Percentiles rank a stretch among this genome's conserved stretches.
Conservation (phyloP, 2,797 vertebrate species). For the Microchirus variegatus region DNA sequence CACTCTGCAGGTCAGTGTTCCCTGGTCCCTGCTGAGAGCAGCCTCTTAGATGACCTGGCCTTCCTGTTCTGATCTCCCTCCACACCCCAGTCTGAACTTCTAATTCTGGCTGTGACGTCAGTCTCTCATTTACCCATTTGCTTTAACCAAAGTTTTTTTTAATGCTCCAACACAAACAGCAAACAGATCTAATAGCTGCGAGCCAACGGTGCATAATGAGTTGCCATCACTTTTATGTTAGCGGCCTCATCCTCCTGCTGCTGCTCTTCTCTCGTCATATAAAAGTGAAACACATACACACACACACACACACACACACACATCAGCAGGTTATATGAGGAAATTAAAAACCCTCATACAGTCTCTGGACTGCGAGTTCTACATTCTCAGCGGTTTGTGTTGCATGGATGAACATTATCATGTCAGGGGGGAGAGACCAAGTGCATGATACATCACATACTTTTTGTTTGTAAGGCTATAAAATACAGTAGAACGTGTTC, state of each 20-base stretch:
- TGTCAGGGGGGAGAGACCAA: not conserved
- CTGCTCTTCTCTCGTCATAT: slow-evolving; percentile 23
- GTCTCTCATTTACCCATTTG: slow-evolving; percentile 19
- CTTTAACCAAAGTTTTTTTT: slow-evolving; percentile 10
- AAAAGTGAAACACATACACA: slow-evolving; percentile 35
- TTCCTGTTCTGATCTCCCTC: slow-evolving; percentile 11
- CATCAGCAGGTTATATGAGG: slow-evolving; percentile 16
- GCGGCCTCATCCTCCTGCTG: not conserved
- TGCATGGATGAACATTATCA: not conserved
- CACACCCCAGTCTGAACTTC: not conserved
- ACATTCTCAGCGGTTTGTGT: slow-evolving; percentile 4
- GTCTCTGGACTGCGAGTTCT: slow-evolving; percentile 8
- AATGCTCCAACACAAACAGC: slow-evolving; percentile 19
- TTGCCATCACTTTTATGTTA: slow-evolving; percentile 40
- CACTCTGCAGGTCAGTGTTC: slow-evolving; percentile 15
- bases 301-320: slow-evolving; percentile 11
- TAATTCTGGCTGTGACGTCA: not conserved
- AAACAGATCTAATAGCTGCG: slow-evolving; percentile 26
- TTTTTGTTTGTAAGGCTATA: too few species aligned
- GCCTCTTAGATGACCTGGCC: slow-evolving; percentile 7
- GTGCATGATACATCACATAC: too few species aligned
- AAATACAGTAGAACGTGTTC: too few species aligned
- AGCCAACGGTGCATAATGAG: slow-evolving; percentile 40
- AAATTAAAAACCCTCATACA: slow-evolving; percentile 10
- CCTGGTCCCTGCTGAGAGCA: slow-evolving; percentile 6